phyloP scores from a whole-genome alignment of 2,113 vertebrate genomes.

The Passer montanus region DNA sequence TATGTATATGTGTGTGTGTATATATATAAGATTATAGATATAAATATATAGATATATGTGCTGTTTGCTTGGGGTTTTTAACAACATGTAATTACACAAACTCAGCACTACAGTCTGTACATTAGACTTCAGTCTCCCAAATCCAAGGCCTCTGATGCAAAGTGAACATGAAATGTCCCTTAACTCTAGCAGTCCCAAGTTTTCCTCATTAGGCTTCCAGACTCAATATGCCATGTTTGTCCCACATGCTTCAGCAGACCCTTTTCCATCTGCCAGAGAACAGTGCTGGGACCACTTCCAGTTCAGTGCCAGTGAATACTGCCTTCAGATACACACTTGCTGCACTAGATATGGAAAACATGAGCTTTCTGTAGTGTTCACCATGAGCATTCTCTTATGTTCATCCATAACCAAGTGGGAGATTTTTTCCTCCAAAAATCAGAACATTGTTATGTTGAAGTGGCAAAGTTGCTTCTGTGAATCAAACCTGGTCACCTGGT shows the following conservation, averaged over 20 bases:
- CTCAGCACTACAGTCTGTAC: background rate
- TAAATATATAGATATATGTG: background rate
- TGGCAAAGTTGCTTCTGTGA: background rate
- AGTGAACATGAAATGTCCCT: background rate
- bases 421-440: background rate
- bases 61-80: background rate
- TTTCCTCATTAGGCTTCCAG: background rate
- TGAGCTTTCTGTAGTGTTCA: background rate
- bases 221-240: background rate
- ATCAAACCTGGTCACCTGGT: background rate
- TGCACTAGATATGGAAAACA: background rate
- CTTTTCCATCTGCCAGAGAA: background rate
- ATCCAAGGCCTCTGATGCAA: background rate
- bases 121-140: background rate
- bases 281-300: background rate
- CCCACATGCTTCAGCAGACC: background rate
- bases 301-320: background rate
- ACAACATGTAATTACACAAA: background rate
- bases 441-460: background rate
- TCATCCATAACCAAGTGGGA: background rate
- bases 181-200: background rate
- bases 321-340: background rate
- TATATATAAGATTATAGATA: background rate
- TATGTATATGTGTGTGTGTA: rapidly evolving
- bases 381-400: background rate